phyloP scores from a whole-genome alignment of 2,113 vertebrate species.

The Oreochromis tanganicae region DNA sequence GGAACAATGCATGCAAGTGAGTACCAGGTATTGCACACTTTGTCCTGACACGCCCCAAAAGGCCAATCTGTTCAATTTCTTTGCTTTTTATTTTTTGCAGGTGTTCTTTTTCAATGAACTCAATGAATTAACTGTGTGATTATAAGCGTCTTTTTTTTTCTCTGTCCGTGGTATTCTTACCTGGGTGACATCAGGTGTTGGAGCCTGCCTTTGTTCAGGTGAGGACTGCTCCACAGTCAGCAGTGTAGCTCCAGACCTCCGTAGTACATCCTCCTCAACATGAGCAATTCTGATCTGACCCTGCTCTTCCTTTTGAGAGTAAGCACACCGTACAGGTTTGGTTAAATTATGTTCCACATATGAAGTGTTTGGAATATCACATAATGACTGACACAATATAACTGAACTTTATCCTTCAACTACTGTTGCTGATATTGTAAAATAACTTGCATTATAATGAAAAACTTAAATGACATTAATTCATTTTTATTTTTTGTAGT shows the following conservation, averaged over 20 bases:
- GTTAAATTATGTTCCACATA: not conserved
- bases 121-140: not conserved
- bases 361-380: not conserved
- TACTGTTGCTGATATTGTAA: not conserved
- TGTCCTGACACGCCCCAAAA: not conserved
- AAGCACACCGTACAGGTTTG: not conserved
- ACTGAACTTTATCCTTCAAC: not conserved
- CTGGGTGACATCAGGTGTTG: not conserved
- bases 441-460: not conserved
- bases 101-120: not conserved
- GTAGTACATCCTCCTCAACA: constrained; percentile 48
- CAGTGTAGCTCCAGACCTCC: constrained; percentile 47
- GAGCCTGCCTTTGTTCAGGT: constrained; percentile 38
- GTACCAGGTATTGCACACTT: not conserved
- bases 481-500: not conserved
- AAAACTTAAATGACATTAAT: not conserved
- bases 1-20: not conserved
- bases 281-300: constrained; percentile 55
- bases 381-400: not conserved
- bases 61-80: not conserved
- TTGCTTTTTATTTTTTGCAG: not conserved
- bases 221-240: constrained; percentile 39
- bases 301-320: constrained; percentile 22
- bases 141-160: not conserved
- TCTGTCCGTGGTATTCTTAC: not conserved